Base-by-base conservation (phyloP, 2,113 vertebrate species). In the Pampusana beccarii region DNA sequence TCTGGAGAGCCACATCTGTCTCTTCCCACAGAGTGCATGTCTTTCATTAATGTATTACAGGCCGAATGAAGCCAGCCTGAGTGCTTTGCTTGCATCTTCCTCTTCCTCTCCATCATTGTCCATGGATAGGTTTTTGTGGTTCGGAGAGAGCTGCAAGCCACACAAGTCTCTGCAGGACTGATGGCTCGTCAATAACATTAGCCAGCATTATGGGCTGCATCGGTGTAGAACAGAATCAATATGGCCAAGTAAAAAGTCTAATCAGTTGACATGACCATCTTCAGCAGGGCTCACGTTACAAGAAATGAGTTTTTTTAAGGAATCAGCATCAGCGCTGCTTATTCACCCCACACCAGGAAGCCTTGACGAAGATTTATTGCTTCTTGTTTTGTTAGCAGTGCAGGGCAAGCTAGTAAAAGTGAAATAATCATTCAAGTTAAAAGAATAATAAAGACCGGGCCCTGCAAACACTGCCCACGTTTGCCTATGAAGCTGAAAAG, bases 131-230 rank as follows among this genome's bases (percentile, higher is more conserved):
- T 95, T 98, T 98, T 97, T 99, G 98, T 97, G 98, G 98, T 98
- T 98, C 96, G 15, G 98, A 98, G 98, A 98, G 98, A 98, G 98
- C 98, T 98, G 98, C 98, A 98, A 98, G 98, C 98, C 98, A 98
- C 98, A 99, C 98, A 98, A 98, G 98, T 99, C 98, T 98, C 97
- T 97, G 94, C 95, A 98, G 98, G 98, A 99, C 98, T 98, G 99
- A 99, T 99, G 98, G 98, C 98, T 99, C 97, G 97, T 99, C 99
- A 99, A 99, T 99, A 99, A 98, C 99, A 99, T 99, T 99, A 99
- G 98, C 98, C 98, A 98, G 98, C 98, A 99, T 98, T 99, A 99
- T 96, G 97, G 98, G 97, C 98, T 86, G 98, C 98, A 98, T 98
- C 97, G 97, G 98, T 98, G 98, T 98, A 98, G 98, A 99, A 98